Evolutionary conservation across 2,797 vertebrate species (phyloP), one percentile per base, ranked within the genome.

Genomic region (Thunnus albacares): DNA sequence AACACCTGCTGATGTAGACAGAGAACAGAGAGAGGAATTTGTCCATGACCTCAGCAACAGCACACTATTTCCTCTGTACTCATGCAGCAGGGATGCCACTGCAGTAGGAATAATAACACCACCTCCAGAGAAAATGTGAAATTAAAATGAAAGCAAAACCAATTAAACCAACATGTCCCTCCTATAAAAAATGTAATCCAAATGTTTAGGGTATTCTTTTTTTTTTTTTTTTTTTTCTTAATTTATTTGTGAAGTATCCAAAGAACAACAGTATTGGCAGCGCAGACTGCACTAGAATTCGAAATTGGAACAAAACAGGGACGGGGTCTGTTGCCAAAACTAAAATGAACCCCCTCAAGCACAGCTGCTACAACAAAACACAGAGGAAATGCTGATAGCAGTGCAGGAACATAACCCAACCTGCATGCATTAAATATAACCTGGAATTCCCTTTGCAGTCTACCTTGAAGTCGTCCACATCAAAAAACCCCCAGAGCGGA

Each of bases 1-100:
- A 76, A 84, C 84, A 86, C 89, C 93, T 90, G 87, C 89, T 87
- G 90, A 66, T 87, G 71, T 26, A 73, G 79, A 89, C 30, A 75
- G 75, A 88, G 56, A 92, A 77, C 59, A 87, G 47, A 89, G 43
- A 84, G 58, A 82, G 67, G 83, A 85, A 86, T 89, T 74, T 82
- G 70, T 86, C 69, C 77, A 35, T 85, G 84, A 87, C 82, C 81
- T 83, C 79, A 79, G 35, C 66, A 74, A 56, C 61, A 24, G 56
- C 53, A 61, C 59, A 41, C 35, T 30, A 45, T 63, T 87, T 92
- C 82, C 83, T 87, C 77, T 80, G 71, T 74, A 58, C 66, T 64
- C 4, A n/a, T 75, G 64, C 84, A 77, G 84, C 81, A 59, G 76
- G 75, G 63, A 68, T 68, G 75, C 62, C 51, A 33, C 71, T 52